A percentile compares a stretch with the other conserved stretches of the same genome.
Evolutionary conservation across 2,113 vertebrate genomes (phyloP).

Genomic region (Microtus pennsylvanicus): DNA sequence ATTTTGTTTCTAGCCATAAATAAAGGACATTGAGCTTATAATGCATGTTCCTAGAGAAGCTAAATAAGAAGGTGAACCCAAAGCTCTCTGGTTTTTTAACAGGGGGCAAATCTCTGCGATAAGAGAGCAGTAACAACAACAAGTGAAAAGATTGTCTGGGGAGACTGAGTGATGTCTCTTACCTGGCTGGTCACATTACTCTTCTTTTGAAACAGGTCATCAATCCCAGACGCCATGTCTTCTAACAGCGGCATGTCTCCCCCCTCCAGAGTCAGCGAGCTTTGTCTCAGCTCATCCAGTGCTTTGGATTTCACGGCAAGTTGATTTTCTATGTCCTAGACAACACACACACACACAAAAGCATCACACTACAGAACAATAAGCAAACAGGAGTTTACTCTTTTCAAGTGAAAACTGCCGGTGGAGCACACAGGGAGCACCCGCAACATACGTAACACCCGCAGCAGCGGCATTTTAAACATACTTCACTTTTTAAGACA

Average conservation of each 20-base stretch:
- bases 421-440: not conserved
- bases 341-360: not conserved
- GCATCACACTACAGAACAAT: not conserved
- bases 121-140: not conserved
- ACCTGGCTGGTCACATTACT: conserved; percentile 87
- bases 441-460: not conserved
- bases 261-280: conserved; percentile 46
- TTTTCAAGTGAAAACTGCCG: not conserved
- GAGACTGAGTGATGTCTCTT: conserved; percentile 35
- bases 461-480: not conserved
- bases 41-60: no score
- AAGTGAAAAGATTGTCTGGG: not conserved
- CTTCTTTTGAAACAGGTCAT: conserved; percentile 81
- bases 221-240: conserved; percentile 57
- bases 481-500: not conserved
- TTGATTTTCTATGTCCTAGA: conserved; percentile 89
- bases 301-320: conserved; percentile 84
- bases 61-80: no score
- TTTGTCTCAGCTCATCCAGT: conserved; percentile 87
- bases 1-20: no score
- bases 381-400: not conserved
- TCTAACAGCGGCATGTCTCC: conserved; percentile 53
- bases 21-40: no score
- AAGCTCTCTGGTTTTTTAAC: not conserved
- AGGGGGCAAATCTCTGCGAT: not conserved